Conservation (phyloP, 2,113 vertebrate genomes). For the Scolopax mira region DNA sequence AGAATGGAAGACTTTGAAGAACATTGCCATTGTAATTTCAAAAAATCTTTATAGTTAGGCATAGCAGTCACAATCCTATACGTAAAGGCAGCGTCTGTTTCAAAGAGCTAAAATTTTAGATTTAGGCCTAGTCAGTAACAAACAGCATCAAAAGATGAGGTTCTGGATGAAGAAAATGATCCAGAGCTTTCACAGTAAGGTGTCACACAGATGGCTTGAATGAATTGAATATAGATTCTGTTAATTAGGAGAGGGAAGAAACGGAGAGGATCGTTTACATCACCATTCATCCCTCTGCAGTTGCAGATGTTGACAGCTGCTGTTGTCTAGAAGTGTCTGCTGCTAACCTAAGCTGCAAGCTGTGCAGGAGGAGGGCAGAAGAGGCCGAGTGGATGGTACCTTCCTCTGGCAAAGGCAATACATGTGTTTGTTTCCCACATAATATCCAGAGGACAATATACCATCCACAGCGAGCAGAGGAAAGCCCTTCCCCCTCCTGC, state of each 20-base stretch:
- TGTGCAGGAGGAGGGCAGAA: neutral
- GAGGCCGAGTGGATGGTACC: neutral
- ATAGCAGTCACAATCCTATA: neutral
- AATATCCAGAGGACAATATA: neutral
- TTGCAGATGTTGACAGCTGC: neutral
- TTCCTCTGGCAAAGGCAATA: neutral
- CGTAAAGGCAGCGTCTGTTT: neutral
- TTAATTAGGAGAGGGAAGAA: neutral
- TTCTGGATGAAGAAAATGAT: neutral
- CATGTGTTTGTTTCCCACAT: neutral
- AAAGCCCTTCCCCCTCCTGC: neutral
- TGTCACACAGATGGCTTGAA: neutral
- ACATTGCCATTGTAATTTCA: neutral
- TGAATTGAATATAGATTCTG: neutral
- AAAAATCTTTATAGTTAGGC: neutral
- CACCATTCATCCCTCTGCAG: neutral
- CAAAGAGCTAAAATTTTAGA: neutral
- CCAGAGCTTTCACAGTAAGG: neutral
- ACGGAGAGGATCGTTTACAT: neutral
- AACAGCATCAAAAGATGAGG: neutral
- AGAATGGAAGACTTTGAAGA: neutral
- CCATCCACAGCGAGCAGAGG: neutral
- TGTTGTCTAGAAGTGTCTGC: neutral
- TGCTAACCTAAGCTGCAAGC: neutral
- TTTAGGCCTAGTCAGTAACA: neutral